Conservation (phyloP, 2,888 invertebrate species). For the Scaptomyza tumidula region DNA sequence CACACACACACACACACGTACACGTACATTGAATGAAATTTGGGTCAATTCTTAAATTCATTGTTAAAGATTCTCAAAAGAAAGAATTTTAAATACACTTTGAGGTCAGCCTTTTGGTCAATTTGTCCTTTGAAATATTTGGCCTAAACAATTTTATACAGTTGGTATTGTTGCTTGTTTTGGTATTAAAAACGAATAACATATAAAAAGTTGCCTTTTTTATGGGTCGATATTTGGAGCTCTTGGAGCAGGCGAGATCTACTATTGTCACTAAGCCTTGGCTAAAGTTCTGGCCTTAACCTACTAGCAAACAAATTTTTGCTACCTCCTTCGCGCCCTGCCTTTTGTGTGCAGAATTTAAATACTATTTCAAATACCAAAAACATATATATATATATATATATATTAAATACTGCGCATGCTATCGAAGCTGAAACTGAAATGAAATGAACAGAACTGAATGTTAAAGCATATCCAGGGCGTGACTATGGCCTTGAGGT, state of each 20-base stretch:
- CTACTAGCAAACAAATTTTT: background rate
- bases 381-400: slow-evolving; percentile 1
- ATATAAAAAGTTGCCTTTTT: background rate
- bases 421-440: no score
- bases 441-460: slow-evolving; percentile 1
- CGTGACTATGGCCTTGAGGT: background rate
- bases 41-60: slow-evolving; percentile 3
- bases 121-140: background rate
- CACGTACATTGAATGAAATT: background rate
- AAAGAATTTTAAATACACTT: background rate
- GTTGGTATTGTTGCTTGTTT: background rate
- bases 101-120: background rate
- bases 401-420: slow-evolving; percentile 28
- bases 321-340: no score
- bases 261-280: background rate
- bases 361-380: slow-evolving; percentile 42
- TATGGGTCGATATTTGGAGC: background rate
- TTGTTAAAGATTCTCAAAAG: background rate
- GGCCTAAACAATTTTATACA: background rate
- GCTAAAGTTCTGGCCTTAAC: background rate
- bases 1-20: slow-evolving; percentile 1
- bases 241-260: background rate
- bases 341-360: slow-evolving; percentile 1
- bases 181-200: no score
- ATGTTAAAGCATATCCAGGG: slow-evolving; percentile 8